Evolutionary conservation across 2,113 vertebrate species (phyloP), one percentile per base, ranked within the genome.

Genomic region (Myotis davidii): DNA sequence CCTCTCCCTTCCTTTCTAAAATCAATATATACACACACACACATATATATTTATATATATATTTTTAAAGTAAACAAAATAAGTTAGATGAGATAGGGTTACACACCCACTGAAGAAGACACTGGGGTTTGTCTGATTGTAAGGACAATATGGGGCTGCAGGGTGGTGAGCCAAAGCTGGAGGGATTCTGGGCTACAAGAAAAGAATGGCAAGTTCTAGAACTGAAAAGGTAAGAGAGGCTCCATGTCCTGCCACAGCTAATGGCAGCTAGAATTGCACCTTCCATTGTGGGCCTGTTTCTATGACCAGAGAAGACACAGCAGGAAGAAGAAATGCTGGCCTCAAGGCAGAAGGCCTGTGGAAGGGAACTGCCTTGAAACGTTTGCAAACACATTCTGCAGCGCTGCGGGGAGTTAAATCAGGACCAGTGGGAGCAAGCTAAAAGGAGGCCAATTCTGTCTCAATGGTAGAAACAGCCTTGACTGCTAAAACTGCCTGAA

Each of bases 131-230:
- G 89, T 42, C 50, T 78, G 54, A 84, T 5, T 91, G 1, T 85
- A 85, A 54, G 17, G 37, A 89, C 12, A 77, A 50, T 72, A 17
- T 20, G 34, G 64, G 20, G 50, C 45, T 69, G 29, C 56, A 50
- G 83, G 21, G 9, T 73, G 32, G 25, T 65, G 16, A 90, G 48
- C 18, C n/a, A 95, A 83, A 69, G 25, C 77, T 54, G 37, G 50
- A 88, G 45, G 27, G 12, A 42, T 37, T 81, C 65, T 79, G 78
- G 37, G 29, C 67, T 70, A 20, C 0, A 10, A 16, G 37, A 84
- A 95, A 48, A 96, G 69, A 74, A 67, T 9, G 25, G 65, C 29
- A 96, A 88, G 27, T 94, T 88, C 92, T 76, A 88, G 73, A 94
- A 69, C 37, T 50, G 77, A 21, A 72, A 90, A 85, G 34, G 16